Percentiles rank a stretch among this genome's conserved stretches.
phyloP scores from a whole-genome alignment of 2,797 vertebrate genomes.

The Nannoperca obscura region DNA sequence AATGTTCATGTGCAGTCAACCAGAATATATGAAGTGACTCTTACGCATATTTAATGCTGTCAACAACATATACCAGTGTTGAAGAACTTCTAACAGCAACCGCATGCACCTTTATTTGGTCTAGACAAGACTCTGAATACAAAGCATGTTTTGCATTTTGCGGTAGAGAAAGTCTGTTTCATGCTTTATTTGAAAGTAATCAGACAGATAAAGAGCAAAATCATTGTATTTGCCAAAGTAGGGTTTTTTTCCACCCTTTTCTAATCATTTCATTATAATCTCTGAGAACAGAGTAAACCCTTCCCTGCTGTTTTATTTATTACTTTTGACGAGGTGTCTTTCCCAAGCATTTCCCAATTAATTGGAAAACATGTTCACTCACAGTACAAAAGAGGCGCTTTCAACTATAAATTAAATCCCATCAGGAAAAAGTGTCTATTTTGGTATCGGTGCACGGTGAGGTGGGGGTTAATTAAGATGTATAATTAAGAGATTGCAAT shows the following conservation, averaged over 20 bases:
- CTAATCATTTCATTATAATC: slow-evolving; percentile 58
- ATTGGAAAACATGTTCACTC: slow-evolving; percentile 55
- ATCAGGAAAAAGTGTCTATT: slow-evolving; percentile 51
- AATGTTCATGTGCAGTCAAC: not conserved
- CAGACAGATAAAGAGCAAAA: slow-evolving; percentile 56
- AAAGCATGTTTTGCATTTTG: slow-evolving; percentile 28
- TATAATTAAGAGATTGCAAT: slow-evolving; percentile 74
- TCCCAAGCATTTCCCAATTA: slow-evolving; percentile 51
- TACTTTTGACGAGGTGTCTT: slow-evolving; percentile 49
- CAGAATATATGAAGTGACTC: not conserved
- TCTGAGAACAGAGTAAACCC: slow-evolving; percentile 44
- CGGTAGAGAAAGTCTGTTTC: slow-evolving; percentile 2
- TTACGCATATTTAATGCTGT: not conserved
- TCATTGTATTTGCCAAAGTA: slow-evolving; percentile 43
- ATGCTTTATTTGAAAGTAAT: slow-evolving; percentile 54
- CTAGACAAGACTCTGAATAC: slow-evolving; percentile 1
- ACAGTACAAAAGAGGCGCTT: slow-evolving; percentile 38
- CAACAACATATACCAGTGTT: not conserved
- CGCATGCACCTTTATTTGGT: not conserved
- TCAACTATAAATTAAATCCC: slow-evolving; percentile 49
- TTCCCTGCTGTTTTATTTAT: slow-evolving; percentile 62
- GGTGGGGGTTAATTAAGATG: slow-evolving; percentile 78
- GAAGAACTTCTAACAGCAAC: not conserved
- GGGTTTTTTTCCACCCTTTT: slow-evolving; percentile 34
- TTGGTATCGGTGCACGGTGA: slow-evolving; percentile 27